Base-by-base conservation (phyloP, 2,888 invertebrate species). In the Melolontha melolontha region DNA sequence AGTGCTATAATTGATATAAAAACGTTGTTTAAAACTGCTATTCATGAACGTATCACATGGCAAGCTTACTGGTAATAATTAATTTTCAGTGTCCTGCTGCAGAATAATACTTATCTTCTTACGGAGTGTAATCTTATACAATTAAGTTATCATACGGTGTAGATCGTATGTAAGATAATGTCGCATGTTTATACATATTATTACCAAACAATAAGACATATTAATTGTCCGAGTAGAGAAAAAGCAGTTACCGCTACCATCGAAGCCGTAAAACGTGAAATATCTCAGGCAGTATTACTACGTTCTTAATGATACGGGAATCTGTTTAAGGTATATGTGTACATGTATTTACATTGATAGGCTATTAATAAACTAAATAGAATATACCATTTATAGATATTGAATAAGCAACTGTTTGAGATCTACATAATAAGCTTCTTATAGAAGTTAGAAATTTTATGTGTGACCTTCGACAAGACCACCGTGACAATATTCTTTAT, bases 341-440 rank as follows among this genome's bases (percentile, higher is more conserved):
- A 16, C 17, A 47, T 47, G 47, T 47, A 47, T 47, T 14, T 44
- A 44, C 12, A 12, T 47, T 16, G 47, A 14, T 16, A 47, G 5
- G 41, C 59, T 42, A 42, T 42, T 59, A 59, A 59, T 59, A 59
- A 59, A 47, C 51, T 50, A 67, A 47, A 34, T 49, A 34, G 54
- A 67, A 62, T 67, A 67, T 72, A 69, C 73, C 73, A 72, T 73
- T 73, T 73, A 72, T 73, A 73, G 73, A 67, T 70, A 70, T 71
- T 71, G 70, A 73, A 71, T 71, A 69, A n/a, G 73, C 67, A 69
- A 70, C 72, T 63, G 70, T 73, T 71, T 55, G 17, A 69, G 72
- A 69, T 71, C 70, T 70, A 72, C 71, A 71, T 72, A 73, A 72
- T 72, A 71, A 69, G 71, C 57, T 44, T 66, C 67, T 70, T 73